These are phyloP conservation scores for Pleuronectes platessa DNA, from an alignment of 2,113 vertebrate species.

Conservation along the genomic window DNA sequence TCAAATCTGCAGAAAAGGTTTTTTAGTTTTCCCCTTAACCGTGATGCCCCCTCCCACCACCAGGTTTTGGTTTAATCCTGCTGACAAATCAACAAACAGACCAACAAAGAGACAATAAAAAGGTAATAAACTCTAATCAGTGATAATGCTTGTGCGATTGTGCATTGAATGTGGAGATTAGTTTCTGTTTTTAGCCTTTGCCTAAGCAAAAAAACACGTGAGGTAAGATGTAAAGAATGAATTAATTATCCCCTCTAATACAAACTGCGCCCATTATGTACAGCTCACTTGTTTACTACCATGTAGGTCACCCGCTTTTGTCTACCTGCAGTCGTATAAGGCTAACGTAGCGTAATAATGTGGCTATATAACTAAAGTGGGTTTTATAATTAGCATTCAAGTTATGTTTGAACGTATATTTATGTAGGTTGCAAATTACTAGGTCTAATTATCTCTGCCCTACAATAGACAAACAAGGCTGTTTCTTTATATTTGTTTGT, in stretches of 20 bases:
- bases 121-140: not conserved
- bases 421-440: too few relatives aligned
- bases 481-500: not conserved
- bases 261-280: too few relatives aligned
- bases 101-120: not conserved
- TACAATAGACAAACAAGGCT: not conserved
- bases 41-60: too few relatives aligned
- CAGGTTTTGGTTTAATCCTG: not conserved
- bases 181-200: not conserved
- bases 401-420: too few relatives aligned
- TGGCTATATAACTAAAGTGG: too few relatives aligned
- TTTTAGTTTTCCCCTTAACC: too few relatives aligned
- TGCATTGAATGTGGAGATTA: not conserved
- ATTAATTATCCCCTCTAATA: too few relatives aligned
- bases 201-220: not conserved
- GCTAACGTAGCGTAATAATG: not conserved
- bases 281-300: too few relatives aligned
- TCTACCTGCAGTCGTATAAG: not conserved
- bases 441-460: not conserved
- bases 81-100: not conserved
- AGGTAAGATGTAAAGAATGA: not conserved
- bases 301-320: too few relatives aligned
- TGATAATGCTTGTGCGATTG: not conserved
- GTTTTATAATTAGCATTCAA: too few relatives aligned
- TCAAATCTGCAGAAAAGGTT: too few relatives aligned